Conservation (phyloP, 2,888 invertebrate genomes). For the Sthenelais limicola region DNA sequence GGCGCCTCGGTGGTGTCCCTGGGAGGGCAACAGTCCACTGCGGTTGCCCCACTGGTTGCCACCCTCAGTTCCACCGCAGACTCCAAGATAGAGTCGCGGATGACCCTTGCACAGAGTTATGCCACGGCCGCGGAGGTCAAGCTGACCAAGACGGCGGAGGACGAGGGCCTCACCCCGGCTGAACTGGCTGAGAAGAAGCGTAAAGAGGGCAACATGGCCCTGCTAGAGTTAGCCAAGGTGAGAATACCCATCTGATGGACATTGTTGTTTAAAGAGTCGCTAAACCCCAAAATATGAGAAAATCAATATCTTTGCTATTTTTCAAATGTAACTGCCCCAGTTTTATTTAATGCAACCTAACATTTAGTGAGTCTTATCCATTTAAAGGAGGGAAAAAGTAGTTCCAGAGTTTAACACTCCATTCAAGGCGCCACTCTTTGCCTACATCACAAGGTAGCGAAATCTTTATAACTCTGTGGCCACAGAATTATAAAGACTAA, state of each 20-base stretch:
- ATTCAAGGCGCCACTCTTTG: too few species aligned
- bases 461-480: too few species aligned
- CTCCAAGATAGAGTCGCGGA: constrained; percentile 17
- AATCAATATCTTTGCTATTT: too few species aligned
- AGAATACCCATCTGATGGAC: not conserved
- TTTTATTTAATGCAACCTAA: too few species aligned
- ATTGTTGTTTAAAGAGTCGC: too few species aligned
- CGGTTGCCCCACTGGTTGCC: constrained; percentile 24
- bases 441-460: too few species aligned
- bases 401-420: too few species aligned
- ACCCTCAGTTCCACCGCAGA: constrained; percentile 5
- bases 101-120: constrained; percentile 30
- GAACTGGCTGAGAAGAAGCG: constrained; percentile 34
- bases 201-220: constrained; percentile 34
- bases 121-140: constrained; percentile 26
- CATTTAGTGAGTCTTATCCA: too few species aligned
- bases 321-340: too few species aligned
- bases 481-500: too few species aligned
- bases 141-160: not conserved
- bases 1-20: constrained; percentile 1
- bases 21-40: not conserved
- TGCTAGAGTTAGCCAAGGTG: constrained; percentile 25
- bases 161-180: constrained; percentile 12
- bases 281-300: too few species aligned
- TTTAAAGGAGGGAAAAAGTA: too few species aligned